phyloP scores from a whole-genome alignment of 2,888 invertebrate genomes.

The Drosophila prolongata region DNA sequence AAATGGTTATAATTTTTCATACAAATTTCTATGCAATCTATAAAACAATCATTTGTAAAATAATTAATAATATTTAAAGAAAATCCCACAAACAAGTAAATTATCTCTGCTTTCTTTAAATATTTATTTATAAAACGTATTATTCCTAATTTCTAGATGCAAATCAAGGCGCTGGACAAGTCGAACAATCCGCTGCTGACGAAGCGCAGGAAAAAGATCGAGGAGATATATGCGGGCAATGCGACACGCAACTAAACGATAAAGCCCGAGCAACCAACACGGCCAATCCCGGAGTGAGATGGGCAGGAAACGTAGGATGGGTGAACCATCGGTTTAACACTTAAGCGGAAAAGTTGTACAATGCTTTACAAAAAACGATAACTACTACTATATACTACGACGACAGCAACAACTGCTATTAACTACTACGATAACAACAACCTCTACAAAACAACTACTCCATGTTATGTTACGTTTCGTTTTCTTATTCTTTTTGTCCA shows the following conservation, averaged over 20 bases:
- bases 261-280: constrained; percentile 8
- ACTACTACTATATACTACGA: constrained; percentile 24
- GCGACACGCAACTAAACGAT: constrained; percentile 44
- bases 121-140: neutral
- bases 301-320: constrained; percentile 8
- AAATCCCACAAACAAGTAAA: neutral
- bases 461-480: constrained; percentile 37
- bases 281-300: constrained; percentile 11
- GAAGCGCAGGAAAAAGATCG: constrained; percentile 89
- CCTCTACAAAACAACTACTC: constrained; percentile 11
- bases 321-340: constrained; percentile 12
- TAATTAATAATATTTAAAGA: neutral
- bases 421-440: constrained; percentile 25
- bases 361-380: constrained; percentile 31
- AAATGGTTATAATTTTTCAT: too few relatives aligned
- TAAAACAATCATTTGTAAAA: too few relatives aligned
- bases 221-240: constrained; percentile 56
- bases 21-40: too few relatives aligned
- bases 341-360: constrained; percentile 38
- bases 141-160: constrained; percentile 86
- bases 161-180: constrained; percentile 96
- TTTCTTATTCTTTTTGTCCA: constrained; percentile 27
- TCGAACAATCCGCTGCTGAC: constrained; percentile 96
- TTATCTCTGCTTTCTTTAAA: too few relatives aligned
- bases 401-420: constrained; percentile 3